phyloP scores from a whole-genome alignment of 2,888 invertebrate genomes.

The Meta bourneti region DNA sequence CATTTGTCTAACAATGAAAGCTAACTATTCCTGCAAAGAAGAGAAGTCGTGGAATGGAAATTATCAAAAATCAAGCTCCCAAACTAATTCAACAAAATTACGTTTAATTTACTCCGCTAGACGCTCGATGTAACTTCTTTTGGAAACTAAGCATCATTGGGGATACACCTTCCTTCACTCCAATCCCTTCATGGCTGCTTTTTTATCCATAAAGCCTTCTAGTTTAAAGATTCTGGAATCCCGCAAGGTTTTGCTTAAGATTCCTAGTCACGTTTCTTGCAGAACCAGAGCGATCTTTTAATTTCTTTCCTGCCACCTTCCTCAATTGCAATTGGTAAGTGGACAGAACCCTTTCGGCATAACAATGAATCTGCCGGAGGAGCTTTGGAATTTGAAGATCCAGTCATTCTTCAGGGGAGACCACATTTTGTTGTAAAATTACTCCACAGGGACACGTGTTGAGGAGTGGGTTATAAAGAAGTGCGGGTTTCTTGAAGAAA shows the following conservation, averaged over 20 bases:
- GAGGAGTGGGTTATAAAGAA: no score
- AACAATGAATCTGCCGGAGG: constrained; percentile 15
- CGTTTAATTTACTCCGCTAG: not conserved
- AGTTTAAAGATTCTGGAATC: not conserved
- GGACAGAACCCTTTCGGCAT: constrained; percentile 23
- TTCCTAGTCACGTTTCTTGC: constrained; percentile 29
- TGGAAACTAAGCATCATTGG: not conserved
- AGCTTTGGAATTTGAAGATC: not conserved
- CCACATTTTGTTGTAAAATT: no score
- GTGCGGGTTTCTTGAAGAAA: no score
- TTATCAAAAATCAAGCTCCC: not conserved
- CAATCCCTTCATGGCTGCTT: not conserved
- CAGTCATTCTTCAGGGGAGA: no score
- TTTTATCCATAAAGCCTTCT: constrained; percentile 7
- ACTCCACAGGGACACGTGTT: no score
- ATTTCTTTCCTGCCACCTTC: constrained; percentile 55
- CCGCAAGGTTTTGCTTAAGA: not conserved
- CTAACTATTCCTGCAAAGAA: not conserved
- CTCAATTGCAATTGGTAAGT: constrained; percentile 62
- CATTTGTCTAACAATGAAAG: not conserved
- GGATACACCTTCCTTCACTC: not conserved
- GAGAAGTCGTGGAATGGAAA: not conserved
- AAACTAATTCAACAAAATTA: not conserved
- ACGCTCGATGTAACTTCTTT: not conserved
- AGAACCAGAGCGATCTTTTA: constrained; percentile 49